Evolutionary conservation across 2,888 invertebrate genomes (phyloP), one percentile per base, ranked within the genome.

Genomic region (Cheilosia variabilis): DNA sequence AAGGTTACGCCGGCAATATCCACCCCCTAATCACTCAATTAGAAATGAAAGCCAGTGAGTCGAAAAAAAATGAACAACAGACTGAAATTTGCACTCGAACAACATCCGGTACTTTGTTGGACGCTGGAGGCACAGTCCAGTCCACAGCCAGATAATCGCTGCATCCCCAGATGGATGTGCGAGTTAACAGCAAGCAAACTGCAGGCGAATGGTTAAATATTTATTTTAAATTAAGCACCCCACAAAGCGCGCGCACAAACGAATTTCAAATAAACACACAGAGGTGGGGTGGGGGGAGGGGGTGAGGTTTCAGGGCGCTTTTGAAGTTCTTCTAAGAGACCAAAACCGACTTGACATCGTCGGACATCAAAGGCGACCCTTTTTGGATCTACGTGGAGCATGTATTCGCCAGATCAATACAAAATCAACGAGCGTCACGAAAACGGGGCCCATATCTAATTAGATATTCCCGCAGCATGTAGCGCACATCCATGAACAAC

Each of bases 401-500:
- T 47, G 17, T 55, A 19, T n/a, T n/a, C 43, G 41, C 52, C 41
- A 66, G 84, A 84, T 80, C 63, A 41, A 76, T 84, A 47, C 6
- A 7, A 80, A 84, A 80, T 84, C 84, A 84, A 80, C 75, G 84
- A 50, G 43, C 65, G 31, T 77, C 69, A 69, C 63, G 75, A 69
- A 37, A 63, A 22, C 17, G n/a, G 4, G 22, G 45, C 57, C 37
- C 15, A 76, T n/a, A n/a, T 58, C 75, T 84, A 84, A 84, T 84
- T 84, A 84, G 75, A 75, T 80, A 80, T 84, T 84, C 84, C 52
- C 65, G 60, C 60, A 58, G 73, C 75, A 69, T 84, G 41, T 84
- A 80, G 73, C 79, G 80, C 84, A 80, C 80, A 84, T 84, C 80
- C 69, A 84, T 84, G 79, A 84, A 80, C 79, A 84, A 84, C 84